Evolutionary conservation across 2,888 invertebrate genomes (phyloP).

Genomic region (Chaitophorus viminalis): DNA sequence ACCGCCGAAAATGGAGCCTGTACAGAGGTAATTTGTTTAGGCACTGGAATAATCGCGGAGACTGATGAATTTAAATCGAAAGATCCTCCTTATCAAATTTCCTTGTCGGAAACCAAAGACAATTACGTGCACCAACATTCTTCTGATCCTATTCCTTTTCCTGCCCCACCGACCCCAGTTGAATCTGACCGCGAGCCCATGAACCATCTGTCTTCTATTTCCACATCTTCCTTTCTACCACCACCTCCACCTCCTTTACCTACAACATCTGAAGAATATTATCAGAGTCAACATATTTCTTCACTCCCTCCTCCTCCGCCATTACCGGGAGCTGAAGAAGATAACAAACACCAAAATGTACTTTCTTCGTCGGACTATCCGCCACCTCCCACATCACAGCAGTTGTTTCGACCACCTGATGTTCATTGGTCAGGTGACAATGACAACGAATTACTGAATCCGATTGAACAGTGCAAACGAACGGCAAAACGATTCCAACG

Average conservation of each 20-base stretch:
- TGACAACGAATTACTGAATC: neutral
- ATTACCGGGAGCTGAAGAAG: neutral
- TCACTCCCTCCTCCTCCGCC: neutral
- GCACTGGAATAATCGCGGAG: too few relatives aligned
- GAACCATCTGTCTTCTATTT: too few relatives aligned
- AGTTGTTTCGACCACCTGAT: neutral
- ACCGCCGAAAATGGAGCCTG: neutral
- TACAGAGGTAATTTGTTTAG: neutral
- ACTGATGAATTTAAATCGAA: fast-evolving
- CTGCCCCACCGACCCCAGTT: neutral
- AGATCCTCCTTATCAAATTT: neutral
- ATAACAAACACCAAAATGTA: neutral
- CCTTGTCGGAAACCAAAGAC: neutral
- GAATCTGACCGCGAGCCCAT: neutral
- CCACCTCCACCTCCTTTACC: too few relatives aligned
- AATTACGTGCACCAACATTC: neutral
- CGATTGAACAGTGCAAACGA: neutral
- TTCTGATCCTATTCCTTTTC: neutral
- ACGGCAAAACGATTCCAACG: neutral
- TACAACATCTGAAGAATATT: neutral
- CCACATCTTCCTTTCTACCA: neutral
- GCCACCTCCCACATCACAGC: neutral
- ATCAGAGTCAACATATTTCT: too few relatives aligned
- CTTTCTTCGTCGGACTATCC: neutral
- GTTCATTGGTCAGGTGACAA: neutral